Base-by-base conservation (phyloP, 2,797 vertebrate species). In the Schizopygopsis malacanthus region DNA sequence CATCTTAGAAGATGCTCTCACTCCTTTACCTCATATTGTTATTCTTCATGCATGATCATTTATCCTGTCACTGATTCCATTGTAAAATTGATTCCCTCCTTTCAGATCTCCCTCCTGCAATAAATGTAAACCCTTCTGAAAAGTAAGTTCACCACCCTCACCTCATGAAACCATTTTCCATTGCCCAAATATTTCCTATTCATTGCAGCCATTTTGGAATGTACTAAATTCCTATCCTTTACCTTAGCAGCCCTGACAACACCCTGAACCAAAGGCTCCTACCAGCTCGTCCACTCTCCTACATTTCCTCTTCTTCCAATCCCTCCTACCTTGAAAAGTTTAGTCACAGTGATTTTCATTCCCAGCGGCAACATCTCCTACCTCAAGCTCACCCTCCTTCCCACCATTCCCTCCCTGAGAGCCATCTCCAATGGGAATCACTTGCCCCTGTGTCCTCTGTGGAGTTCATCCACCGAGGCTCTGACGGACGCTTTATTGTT, bases 381-480 rank as follows among this genome's bases (percentile, higher is more conserved):
- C 91, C 92, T 61, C 75, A 85, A 45, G 70, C 86, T 25, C 86
- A 83, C 20, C 77, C 86, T 25, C 80, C 83, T 0, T 93, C 90
- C 20, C 22, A 90, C 73, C 63, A 56, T n/a, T 85, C 91, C 33
- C 9, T 92, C 13, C 93, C 93, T 15, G 94, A 94, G 89, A 95
- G 91, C 84, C 91, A 91, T 6, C 89, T 94, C 3, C 88, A 88
- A 11, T 6, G 92, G 90, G 86, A 95, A 87, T 86, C 13, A 88
- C 92, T 33, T 75, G 90, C 89, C 0, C 63, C 90, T 76, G 90
- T 89, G 0, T 87, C 95, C 18, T 92, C 95, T 0, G 91, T 99
- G 82, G 97, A 99, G 87, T 91, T 96, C 56, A 99, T 99, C 90
- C 94, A 94, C 75, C 93, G 98, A 0, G 97, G 97, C n/a, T 96